Base-by-base conservation (phyloP, 2,888 invertebrate species). In the Chironomus tentans region DNA sequence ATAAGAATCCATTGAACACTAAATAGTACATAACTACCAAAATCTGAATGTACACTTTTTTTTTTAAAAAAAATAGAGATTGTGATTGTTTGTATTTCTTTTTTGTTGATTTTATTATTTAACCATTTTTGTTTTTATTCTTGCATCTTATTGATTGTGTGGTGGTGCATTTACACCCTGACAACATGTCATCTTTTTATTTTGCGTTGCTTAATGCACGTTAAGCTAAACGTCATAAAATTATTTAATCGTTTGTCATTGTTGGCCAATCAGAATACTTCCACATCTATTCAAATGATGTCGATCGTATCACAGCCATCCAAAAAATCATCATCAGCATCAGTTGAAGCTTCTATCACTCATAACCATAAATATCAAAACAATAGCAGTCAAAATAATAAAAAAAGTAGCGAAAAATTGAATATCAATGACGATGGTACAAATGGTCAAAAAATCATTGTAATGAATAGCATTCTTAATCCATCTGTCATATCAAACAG, bases 161-260 rank as follows among this genome's bases (percentile, higher is more conserved):
- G 50, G 7, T 38, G 38, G 56, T 73, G 46, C 62, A 15, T 62
- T 73, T 61, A 7, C 61, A 28, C 47, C 15, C 12, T 73, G 62
- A 38, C 28, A 47, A 68, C 74, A 21, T 74, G 48, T 48, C 74
- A 74, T 15, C 65, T 46, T 68, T 47, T 72, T 15, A 72, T 74
- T 74, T 74, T 74, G 65, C 74, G 62, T 68, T 74, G 74, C 68
- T 68, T 74, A 61, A 65, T 74, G 74, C 68, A 68, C 48, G 74
- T 74, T 74, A 74, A 74, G 74, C 74, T 68, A 68, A 74, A 74
- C 74, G 74, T 47, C 38, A 74, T 74, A 68, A 74, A 74, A 48
- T 47, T 74, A 74, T 74, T 74, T 74, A 74, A 74, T 47, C 74
- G 74, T 74, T 68, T 74, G 74, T 74, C 74, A 24, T 65, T 74